phyloP scores from a whole-genome alignment of 1,140 invertebrate species.

The Olivierus martensii region DNA sequence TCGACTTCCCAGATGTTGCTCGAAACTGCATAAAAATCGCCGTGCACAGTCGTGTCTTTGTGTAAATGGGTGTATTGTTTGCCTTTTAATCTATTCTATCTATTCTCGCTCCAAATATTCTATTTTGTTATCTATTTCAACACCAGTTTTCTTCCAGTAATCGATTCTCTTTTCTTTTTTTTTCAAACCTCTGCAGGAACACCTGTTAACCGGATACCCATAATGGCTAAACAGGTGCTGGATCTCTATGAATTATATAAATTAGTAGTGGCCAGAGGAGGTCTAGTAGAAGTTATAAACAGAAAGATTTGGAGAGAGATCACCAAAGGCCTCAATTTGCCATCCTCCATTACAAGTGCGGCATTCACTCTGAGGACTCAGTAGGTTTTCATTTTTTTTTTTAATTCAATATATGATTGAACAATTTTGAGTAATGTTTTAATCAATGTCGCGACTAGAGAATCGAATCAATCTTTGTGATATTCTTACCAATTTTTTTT shows the following conservation, averaged over 20 bases:
- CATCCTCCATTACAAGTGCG: constrained; percentile 95
- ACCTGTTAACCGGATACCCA: constrained; percentile 94
- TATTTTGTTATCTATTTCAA: no score
- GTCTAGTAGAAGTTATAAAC: constrained; percentile 98
- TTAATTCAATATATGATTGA: background rate
- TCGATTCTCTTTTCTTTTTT: constrained; percentile 42
- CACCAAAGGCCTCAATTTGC: constrained; percentile 96
- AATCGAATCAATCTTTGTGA: no score
- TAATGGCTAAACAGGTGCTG: constrained; percentile 98
- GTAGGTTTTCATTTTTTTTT: constrained; percentile 53
- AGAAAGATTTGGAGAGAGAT: constrained; percentile 99
- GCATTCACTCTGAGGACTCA: constrained; percentile 97
- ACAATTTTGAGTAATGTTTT: no score
- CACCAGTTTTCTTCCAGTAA: no score
- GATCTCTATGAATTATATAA: constrained; percentile 97
- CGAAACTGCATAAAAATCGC: no score
- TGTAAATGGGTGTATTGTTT: no score
- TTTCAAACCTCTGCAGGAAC: constrained; percentile 37
- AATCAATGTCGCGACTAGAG: no score
- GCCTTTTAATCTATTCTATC: no score
- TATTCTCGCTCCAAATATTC: no score
- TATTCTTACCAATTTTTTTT: no score
- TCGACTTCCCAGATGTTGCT: no score
- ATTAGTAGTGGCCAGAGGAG: constrained; percentile 91
- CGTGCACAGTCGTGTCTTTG: no score